Evolutionary conservation across 2,113 vertebrate species (phyloP).

Genomic region (Elgaria multicarinata): DNA sequence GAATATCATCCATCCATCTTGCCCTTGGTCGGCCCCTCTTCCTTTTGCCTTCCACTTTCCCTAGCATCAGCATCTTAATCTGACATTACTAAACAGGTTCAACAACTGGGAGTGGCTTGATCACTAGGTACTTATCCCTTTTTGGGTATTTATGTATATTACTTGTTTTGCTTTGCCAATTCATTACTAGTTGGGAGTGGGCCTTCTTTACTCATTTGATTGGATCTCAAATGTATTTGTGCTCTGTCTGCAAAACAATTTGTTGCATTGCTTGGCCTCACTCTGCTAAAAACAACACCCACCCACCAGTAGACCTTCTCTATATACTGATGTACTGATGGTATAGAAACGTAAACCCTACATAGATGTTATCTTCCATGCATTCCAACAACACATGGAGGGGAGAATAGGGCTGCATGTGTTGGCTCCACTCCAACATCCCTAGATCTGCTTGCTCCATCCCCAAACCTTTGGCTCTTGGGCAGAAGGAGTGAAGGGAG

Average conservation of each 20-base stretch:
- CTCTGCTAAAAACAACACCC: background rate
- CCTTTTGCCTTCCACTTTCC: too few species aligned
- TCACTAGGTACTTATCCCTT: background rate
- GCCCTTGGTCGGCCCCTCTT: too few species aligned
- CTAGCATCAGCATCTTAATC: too few species aligned
- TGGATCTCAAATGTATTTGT: background rate
- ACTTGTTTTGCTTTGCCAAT: background rate
- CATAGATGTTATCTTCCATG: background rate
- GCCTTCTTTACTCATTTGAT: background rate
- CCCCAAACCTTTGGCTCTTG: background rate
- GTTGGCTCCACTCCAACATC: too few species aligned
- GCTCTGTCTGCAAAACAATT: background rate
- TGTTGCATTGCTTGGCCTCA: background rate
- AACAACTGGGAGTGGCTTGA: background rate
- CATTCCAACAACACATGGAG: background rate
- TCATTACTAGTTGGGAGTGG: background rate
- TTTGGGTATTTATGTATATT: background rate
- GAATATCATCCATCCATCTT: too few species aligned
- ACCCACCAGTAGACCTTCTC: background rate
- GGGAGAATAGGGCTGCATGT: background rate
- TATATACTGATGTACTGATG: background rate
- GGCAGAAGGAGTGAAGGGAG: too few species aligned
- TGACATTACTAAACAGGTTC: background rate
- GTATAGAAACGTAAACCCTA: background rate
- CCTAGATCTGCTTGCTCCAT: background rate